These are phyloP conservation scores for Drosophila paucipuncta DNA, from an alignment of 2,888 invertebrate genomes.

Conservation along the genomic window DNA sequence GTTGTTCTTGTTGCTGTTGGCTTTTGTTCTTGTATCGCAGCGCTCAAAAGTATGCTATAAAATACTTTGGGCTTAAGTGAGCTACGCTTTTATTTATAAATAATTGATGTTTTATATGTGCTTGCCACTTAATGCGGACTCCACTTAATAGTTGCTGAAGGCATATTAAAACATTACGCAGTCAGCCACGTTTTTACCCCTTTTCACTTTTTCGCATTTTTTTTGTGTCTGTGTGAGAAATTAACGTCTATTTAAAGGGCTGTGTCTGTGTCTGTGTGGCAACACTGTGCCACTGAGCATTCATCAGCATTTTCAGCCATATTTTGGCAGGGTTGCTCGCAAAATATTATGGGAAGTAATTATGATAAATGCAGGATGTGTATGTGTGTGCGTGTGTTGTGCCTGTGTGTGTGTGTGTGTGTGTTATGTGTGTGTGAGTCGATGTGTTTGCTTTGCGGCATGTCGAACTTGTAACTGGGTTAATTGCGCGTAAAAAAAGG, in stretches of 20 bases:
- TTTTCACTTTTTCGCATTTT: constrained; percentile 5
- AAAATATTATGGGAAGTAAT: constrained; percentile 76
- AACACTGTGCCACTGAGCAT: constrained; percentile 40
- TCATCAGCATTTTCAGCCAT: constrained; percentile 71
- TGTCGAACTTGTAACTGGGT: constrained; percentile 80
- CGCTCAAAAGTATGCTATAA: constrained; percentile 70
- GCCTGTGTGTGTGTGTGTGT: constrained; percentile 30
- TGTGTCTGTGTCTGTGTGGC: constrained; percentile 18
- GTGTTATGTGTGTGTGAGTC: constrained; percentile 1
- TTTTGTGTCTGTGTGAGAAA: constrained; percentile 26
- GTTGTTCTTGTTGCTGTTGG: constrained; percentile 30
- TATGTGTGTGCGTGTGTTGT: constrained; percentile 30
- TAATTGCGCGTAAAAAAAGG: constrained; percentile 78
- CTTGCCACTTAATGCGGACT: constrained; percentile 64
- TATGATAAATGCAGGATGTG: constrained; percentile 79
- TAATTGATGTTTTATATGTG: constrained; percentile 75
- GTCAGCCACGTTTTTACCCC: constrained; percentile 9
- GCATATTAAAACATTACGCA: constrained; percentile 77
- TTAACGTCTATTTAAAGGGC: constrained; percentile 29
- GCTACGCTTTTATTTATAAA: constrained; percentile 60
- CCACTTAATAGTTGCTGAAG: constrained; percentile 75
- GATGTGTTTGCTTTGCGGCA: constrained; percentile 65
- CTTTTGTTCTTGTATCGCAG: constrained; percentile 39
- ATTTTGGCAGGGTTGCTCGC: constrained; percentile 58
- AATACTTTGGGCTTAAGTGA: constrained; percentile 61